Conservation (phyloP, 2,113 vertebrate genomes). For the Pheucticus melanocephalus region DNA sequence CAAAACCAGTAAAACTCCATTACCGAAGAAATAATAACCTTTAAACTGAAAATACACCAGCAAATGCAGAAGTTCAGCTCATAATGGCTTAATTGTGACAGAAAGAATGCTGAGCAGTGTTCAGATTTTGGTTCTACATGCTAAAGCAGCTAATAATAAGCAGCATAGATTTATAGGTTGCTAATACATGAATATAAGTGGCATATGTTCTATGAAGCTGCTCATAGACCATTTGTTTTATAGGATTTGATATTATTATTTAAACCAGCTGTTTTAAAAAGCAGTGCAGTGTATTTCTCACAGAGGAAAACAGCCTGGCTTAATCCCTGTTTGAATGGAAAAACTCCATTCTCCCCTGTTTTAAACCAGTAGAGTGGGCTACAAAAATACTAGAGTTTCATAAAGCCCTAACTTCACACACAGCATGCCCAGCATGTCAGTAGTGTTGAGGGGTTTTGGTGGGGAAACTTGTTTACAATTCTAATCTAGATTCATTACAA, state of each 20-base stretch:
- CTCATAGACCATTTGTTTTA: not conserved
- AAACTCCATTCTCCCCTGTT: not conserved
- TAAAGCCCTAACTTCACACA: not conserved
- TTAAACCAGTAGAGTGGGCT: not conserved
- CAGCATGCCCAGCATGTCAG: not conserved
- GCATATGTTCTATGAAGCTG: not conserved
- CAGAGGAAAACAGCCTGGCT: not conserved
- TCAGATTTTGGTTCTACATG: not conserved
- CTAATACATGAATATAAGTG: not conserved
- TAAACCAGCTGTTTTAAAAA: not conserved
- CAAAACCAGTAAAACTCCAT: slow-evolving; percentile 24
- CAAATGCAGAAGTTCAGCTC: slow-evolving; percentile 6
- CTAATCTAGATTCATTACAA: not conserved
- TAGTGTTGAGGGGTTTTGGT: not conserved
- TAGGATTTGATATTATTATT: not conserved
- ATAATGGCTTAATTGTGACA: not conserved
- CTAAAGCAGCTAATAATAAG: not conserved
- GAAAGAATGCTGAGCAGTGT: not conserved
- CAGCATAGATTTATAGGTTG: not conserved
- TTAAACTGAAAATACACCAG: slow-evolving; percentile 28
- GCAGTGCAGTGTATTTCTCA: not conserved
- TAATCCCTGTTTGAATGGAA: not conserved
- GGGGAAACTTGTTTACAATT: not conserved
- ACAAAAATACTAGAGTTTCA: not conserved
- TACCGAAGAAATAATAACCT: slow-evolving; percentile 42